Percentiles rank a stretch among this genome's conserved stretches.
Conservation (phyloP, 2,797 vertebrate species). For the Microctenopoma lineatum region DNA sequence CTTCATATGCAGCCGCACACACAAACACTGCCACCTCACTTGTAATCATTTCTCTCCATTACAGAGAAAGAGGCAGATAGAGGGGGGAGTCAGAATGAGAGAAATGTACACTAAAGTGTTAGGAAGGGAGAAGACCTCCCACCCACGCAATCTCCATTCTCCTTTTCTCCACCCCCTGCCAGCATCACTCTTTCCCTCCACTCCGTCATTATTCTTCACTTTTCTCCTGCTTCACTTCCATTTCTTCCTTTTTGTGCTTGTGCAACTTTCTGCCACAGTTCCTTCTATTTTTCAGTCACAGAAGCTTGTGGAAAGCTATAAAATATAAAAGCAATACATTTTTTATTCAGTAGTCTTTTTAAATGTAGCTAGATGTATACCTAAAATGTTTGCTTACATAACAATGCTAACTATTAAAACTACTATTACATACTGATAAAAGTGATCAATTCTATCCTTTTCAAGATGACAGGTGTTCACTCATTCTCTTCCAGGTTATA, state of each 20-base stretch:
- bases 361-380: not conserved
- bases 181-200: constrained; percentile 47
- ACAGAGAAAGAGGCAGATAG: constrained; percentile 11
- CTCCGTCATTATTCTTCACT: constrained; percentile 47
- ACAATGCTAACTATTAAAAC: not conserved
- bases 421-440: no score
- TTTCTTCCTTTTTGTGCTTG: constrained; percentile 21
- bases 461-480: not conserved
- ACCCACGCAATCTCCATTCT: constrained; percentile 56
- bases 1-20: constrained; percentile 47
- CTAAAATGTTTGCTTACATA: constrained; percentile 5
- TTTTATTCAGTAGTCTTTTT: not conserved
- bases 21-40: constrained; percentile 36
- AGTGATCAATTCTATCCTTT: not conserved
- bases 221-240: constrained; percentile 32
- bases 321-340: not conserved
- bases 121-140: constrained; percentile 68
- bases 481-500: constrained; percentile 7
- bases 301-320: not conserved
- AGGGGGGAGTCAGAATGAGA: constrained; percentile 22
- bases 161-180: constrained; percentile 45
- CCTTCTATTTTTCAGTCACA: constrained; percentile 12
- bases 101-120: constrained; percentile 42
- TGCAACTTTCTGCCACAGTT: constrained; percentile 26
- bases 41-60: constrained; percentile 52